Conservation (phyloP, 1,140 invertebrate genomes). For the Sycobia sp. region DNA sequence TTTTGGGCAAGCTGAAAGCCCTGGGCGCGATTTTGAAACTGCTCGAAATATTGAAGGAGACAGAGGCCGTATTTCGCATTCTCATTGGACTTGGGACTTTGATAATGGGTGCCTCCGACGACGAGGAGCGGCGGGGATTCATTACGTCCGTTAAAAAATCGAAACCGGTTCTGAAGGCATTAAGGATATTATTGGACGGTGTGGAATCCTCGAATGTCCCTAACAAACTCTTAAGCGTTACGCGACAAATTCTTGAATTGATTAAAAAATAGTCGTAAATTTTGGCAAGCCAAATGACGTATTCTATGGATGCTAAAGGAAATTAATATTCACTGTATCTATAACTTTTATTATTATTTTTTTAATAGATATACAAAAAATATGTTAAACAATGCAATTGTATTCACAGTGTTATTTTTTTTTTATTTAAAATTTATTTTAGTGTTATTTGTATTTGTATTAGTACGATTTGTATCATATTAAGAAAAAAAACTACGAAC, state of each 20-base stretch:
- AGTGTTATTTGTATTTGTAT: not conserved
- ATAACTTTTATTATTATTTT: too few species aligned
- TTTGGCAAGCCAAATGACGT: too few species aligned
- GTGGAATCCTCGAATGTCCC: constrained; percentile 18
- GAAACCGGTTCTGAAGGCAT: constrained; percentile 3
- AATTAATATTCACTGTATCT: too few species aligned
- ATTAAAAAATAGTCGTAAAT: constrained; percentile 12
- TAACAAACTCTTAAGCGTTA: constrained; percentile 13
- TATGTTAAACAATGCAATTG: too few species aligned
- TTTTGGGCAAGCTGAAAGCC: constrained; percentile 54
- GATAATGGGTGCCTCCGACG: constrained; percentile 42
- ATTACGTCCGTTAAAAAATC: constrained; percentile 1
- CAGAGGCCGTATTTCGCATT: constrained; percentile 34
- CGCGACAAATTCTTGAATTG: constrained; percentile 2
- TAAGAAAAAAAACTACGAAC: too few species aligned
- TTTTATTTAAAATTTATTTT: not conserved
- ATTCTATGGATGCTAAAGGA: too few species aligned
- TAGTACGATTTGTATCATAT: too few species aligned
- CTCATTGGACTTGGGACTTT: constrained; percentile 75
- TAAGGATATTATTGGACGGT: constrained; percentile 11
- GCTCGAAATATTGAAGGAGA: constrained; percentile 42
- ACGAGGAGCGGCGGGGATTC: not conserved
- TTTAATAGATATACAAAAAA: too few species aligned
- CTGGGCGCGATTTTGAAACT: constrained; percentile 63
- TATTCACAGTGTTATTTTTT: too few species aligned